Evolutionary conservation across 2,888 invertebrate species (phyloP), one percentile per base, ranked within the genome.

Genomic region (Oscheius sp.): DNA sequence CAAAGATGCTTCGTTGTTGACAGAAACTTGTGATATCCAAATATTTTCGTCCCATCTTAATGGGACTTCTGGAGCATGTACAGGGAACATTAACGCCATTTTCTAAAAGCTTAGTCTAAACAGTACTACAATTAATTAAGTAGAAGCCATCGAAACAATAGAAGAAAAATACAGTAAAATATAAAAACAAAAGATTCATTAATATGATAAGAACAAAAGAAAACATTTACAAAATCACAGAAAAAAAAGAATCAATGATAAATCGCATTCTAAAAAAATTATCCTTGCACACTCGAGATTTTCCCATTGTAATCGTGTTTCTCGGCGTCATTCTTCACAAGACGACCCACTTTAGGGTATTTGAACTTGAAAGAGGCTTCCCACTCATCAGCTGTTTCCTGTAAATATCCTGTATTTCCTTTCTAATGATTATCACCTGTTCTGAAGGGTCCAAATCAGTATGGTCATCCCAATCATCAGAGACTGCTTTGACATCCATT

Each of bases 401-500:
- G 63, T 7, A 69, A 69, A 53, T n/a, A 27, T 6, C 7, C n/a
- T 18, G 56, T 43, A 12, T 18, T 3, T 25, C 23, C 45, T 13
- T 66, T 55, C 29, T 21, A 29, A 27, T 21, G 21, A 59, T 29
- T 3, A 16, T 13, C 16, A 73, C 78, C 64, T 75, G 75, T 61
- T 78, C 77, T 7, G 63, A 69, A 21, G 71, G 56, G 9, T 69
- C 77, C 71, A 86, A 27, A 55, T 75, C 86, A 2, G 61, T 66
- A 70, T 76, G 77, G 69, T 87, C 86, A 64, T 87, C 86, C 78
- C 83, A 85, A 25, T 83, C 79, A 12, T 83, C 80, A 5, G 75
- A 76, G 46, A 87, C 86, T 2, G 77, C 74, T 63, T 83, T 84
- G 21, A 80, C 72, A 55, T 87, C 83, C 83, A 87, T 85, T 13